Base-by-base conservation (phyloP, 2,797 vertebrate species). In the Threskiornis aethiopicus region DNA sequence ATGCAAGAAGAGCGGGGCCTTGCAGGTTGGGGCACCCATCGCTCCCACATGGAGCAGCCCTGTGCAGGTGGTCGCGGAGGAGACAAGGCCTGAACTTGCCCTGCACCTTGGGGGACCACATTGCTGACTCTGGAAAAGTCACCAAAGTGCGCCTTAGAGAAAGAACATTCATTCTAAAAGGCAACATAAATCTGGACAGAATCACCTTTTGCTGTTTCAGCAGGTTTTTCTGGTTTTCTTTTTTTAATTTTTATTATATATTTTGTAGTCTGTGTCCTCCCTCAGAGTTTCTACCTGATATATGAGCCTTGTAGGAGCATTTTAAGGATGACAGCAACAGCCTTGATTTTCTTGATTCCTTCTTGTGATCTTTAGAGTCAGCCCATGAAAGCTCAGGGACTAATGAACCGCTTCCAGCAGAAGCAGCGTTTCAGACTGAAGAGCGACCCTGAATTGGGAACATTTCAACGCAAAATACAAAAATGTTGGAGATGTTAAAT, bases 11-110 rank as follows among this genome's bases (percentile, higher is more conserved):
- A 39, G 29, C 75, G 22, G 16, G 10, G 15, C 19, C 21, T 10
- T 15, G 62, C 64, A 14, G 37, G 42, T 3, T 51, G 77, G 28
- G 31, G 26, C 22, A 37, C 6, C 24, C 58, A 21, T 4, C 14
- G 3, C 3, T 4, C 29, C 21, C 9, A 1, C 2, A 0, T 6
- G 19, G 14, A 55, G 22, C 67, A 31, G 47, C 4, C 29, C 44
- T 71, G 16, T 5, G 25, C 17, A 31, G 46, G 35, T 57, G 26
- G n/a, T 59, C 28, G 1, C 0, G 41, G 33, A 52, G 41, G 2
- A 70, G 19, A 13, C 65, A 41, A 57, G 17, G 5, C 28, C 29
- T 51, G 33, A 65, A 35, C 39, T 51, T 55, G 28, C 15, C 33
- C 31, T 16, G 18, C 22, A 29, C 2, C 49, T 37, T 59, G 35